phyloP scores from a whole-genome alignment of 2,113 vertebrate species.

The Chaetodon auriga region DNA sequence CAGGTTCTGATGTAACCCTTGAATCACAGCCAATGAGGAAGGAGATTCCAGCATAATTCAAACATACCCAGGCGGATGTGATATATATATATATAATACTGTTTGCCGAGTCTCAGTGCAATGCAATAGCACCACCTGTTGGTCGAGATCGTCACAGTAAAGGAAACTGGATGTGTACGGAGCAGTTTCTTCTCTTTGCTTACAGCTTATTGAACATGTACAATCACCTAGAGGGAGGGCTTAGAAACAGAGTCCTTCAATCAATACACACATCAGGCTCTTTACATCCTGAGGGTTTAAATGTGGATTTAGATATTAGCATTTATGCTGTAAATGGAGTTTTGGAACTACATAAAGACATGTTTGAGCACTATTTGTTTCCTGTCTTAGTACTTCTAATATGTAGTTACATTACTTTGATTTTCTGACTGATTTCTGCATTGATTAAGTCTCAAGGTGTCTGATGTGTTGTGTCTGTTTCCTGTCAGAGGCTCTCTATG shows the following conservation, averaged over 20 bases:
- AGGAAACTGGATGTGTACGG: background rate
- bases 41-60: conserved; percentile 39
- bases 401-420: background rate
- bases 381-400: background rate
- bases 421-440: background rate
- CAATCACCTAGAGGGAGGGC: too few relatives aligned
- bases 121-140: conserved; percentile 70
- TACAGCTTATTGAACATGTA: background rate
- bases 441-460: background rate
- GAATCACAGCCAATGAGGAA: conserved; percentile 48
- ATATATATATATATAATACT: background rate
- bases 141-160: conserved; percentile 19
- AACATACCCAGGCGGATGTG: conserved; percentile 28
- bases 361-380: background rate
- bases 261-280: background rate
- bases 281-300: background rate
- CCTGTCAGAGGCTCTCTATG: too few relatives aligned
- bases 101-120: background rate
- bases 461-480: background rate
- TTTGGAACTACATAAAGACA: background rate
- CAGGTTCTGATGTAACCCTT: conserved; percentile 64
- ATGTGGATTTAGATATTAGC: background rate
- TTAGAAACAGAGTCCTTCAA: background rate
- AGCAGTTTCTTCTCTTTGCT: background rate
- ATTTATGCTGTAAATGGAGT: background rate